These are phyloP conservation scores for Myiagra hebetior DNA, from an alignment of 2,113 vertebrate genomes.

Conservation along the genomic window DNA sequence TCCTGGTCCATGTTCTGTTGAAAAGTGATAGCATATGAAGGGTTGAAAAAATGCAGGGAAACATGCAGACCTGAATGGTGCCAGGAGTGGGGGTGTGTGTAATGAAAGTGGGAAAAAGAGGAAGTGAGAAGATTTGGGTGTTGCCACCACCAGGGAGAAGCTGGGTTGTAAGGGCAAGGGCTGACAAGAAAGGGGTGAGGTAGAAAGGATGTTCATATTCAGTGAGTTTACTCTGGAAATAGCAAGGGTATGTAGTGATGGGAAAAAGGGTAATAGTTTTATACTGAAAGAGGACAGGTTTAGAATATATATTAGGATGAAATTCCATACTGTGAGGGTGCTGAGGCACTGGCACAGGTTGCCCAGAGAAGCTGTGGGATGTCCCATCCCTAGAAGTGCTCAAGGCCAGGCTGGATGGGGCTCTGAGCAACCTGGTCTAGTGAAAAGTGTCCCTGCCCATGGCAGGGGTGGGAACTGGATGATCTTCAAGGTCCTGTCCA, in stretches of 20 bases:
- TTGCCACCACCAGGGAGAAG: background rate
- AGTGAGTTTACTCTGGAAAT: background rate
- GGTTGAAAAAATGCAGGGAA: background rate
- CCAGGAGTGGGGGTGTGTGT: background rate
- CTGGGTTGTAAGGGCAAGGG: background rate
- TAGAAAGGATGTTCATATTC: background rate
- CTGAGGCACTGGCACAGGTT: background rate
- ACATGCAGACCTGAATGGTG: background rate
- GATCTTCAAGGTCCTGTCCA: background rate
- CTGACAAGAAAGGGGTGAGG: background rate
- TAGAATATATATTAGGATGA: background rate
- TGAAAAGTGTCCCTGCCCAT: background rate
- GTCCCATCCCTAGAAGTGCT: background rate
- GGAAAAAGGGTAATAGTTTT: background rate
- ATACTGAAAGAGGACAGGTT: background rate
- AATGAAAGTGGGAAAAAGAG: background rate
- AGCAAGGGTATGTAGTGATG: background rate
- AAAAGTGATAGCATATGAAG: background rate
- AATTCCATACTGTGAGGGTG: background rate
- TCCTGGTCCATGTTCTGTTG: background rate
- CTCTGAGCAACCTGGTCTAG: background rate
- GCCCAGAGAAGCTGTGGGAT: background rate
- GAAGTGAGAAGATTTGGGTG: background rate
- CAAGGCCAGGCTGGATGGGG: background rate
- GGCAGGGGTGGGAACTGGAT: fast-evolving